Evolutionary conservation across 2,888 invertebrate species (phyloP), one percentile per base, ranked within the genome.

Genomic region (Drosophila melanocephala): DNA sequence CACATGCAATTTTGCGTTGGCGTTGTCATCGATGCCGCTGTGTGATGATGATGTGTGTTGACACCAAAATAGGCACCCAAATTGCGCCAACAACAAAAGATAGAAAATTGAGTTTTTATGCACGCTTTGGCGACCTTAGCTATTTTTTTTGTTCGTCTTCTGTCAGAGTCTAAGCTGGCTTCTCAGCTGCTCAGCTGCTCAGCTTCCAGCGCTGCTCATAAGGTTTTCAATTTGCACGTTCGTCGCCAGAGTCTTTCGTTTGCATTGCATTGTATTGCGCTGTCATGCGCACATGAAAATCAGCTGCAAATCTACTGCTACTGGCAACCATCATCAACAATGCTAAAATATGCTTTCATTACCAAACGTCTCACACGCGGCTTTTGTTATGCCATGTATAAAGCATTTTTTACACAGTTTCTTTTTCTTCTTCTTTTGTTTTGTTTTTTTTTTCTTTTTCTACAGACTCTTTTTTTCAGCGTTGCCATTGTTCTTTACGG

Each of bases 291-390:
- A 82, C 62, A 84, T 83, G 86, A 85, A 83, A 86, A 83, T 87
- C 84, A 86, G 75, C 85, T 75, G 56, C 79, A 42, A 44, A 44
- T 58, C 58, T 30, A 50, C 59, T 39, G 42, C 58, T 35, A 50
- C 59, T 51, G 42, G 63, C 73, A 61, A 42, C 59, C 65, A 56
- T 47, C 80, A 87, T 88, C 78, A 84, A 75, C 77, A 79, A 87
- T 87, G 89, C 78, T 72, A 88, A 87, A 86, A 88, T 86, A 88
- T 88, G 87, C 89, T 87, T 87, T 87, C 87, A 87, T 87, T 87
- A 87, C 83, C 87, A 86, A 88, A 87, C 80, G 86, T 70, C 78
- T 72, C 63, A 63, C 81, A 73, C 70, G 74, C 67, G 56, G 74
- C 62, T 61, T 75, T 67, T 72, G 57, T 33, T 67, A 73, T 72